A percentile compares a stretch with the other conserved stretches of the same genome.
Conservation (phyloP, 2,888 invertebrate species). For the Phortica magna region DNA sequence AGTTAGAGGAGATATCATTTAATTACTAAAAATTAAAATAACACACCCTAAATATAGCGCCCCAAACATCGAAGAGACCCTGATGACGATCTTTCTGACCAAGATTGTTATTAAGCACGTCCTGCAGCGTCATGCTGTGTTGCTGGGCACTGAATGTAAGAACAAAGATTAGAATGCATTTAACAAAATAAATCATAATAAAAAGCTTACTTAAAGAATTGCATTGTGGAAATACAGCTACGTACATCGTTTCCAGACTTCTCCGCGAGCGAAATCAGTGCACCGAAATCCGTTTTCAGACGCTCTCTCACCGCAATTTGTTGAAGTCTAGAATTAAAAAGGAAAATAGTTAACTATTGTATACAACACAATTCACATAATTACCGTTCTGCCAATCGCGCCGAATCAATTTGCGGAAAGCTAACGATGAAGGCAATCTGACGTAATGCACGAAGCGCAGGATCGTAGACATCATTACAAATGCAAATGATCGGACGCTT, state of each 20-base stretch:
- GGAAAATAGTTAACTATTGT: slow-evolving; percentile 47
- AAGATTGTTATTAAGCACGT: slow-evolving; percentile 84
- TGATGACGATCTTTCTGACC: slow-evolving; percentile 93
- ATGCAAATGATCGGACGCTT: slow-evolving; percentile 96
- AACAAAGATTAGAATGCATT: not conserved
- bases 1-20: not conserved
- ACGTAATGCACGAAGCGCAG: slow-evolving; percentile 89
- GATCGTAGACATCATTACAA: slow-evolving; percentile 95
- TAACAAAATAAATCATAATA: not conserved
- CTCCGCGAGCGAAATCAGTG: slow-evolving; percentile 87
- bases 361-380: not conserved
- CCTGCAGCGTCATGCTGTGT: slow-evolving; percentile 77
- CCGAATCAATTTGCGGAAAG: slow-evolving; percentile 81
- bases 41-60: slow-evolving; percentile 85
- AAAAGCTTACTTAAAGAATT: slow-evolving; percentile 81
- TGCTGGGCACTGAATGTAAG: slow-evolving; percentile 65
- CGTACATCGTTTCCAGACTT: slow-evolving; percentile 94
- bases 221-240: slow-evolving; percentile 93
- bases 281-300: slow-evolving; percentile 84
- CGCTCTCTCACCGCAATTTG: slow-evolving; percentile 85
- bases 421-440: slow-evolving; percentile 87
- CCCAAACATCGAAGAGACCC: slow-evolving; percentile 90
- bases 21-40: not conserved
- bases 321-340: slow-evolving; percentile 81
- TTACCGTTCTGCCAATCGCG: slow-evolving; percentile 80